These are phyloP conservation scores for Hemistola chrysoprasaria DNA, from an alignment of 2,888 invertebrate genomes.

Conservation along the genomic window DNA sequence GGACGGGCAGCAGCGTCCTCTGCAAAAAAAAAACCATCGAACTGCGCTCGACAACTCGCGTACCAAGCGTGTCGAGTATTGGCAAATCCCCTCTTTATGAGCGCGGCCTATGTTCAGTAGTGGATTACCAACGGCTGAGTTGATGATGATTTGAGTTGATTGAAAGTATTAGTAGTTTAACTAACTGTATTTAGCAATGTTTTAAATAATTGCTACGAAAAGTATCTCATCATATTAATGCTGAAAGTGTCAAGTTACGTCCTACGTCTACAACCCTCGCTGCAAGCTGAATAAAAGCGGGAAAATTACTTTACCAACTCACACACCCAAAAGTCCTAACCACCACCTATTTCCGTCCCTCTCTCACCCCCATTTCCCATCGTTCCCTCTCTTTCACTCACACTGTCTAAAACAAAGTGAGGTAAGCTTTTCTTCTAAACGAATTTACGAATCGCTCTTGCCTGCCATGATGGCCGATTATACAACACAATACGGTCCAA, in stretches of 20 bases:
- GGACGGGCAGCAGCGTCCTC: too few relatives aligned
- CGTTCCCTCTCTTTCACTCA: constrained; percentile 44
- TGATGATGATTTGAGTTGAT: too few relatives aligned
- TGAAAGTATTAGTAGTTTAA: too few relatives aligned
- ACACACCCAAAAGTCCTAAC: constrained; percentile 54
- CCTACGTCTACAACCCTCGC: constrained; percentile 47
- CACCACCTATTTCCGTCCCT: constrained; percentile 48
- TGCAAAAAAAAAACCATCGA: too few relatives aligned
- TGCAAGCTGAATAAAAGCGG: constrained; percentile 72
- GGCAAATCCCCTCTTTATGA: constrained; percentile 1
- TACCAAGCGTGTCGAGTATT: constrained; percentile 32
- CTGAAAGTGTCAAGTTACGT: constrained; percentile 43
- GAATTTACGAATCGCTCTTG: constrained; percentile 68
- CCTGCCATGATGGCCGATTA: constrained; percentile 82
- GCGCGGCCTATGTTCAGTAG: too few relatives aligned
- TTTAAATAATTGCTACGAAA: too few relatives aligned
- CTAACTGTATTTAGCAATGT: too few relatives aligned
- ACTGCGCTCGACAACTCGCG: too few relatives aligned
- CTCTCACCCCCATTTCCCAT: constrained; percentile 35
- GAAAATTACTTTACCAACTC: constrained; percentile 70
- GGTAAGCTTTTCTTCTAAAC: constrained; percentile 61
- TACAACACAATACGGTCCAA: constrained; percentile 72
- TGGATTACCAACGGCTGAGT: too few relatives aligned
- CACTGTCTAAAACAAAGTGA: constrained; percentile 55
- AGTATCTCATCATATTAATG: too few relatives aligned